Evolutionary conservation across 1,140 invertebrate genomes (phyloP).

Genomic region (Pachyrhynchus sulphureomaculatus): DNA sequence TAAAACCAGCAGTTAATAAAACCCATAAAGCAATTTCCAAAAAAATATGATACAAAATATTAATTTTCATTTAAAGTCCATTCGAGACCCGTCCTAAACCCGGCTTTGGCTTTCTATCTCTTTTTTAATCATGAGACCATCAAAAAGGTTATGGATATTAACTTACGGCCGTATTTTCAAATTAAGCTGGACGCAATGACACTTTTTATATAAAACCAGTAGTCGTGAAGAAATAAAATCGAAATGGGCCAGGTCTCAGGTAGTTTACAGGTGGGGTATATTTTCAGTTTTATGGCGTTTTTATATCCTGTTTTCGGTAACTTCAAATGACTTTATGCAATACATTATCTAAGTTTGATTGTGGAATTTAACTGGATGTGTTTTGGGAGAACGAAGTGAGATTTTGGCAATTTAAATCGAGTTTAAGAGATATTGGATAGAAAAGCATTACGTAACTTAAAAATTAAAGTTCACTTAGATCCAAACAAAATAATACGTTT

Average conservation of each 20-base stretch:
- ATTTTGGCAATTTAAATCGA: conserved; percentile 9
- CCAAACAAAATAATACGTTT: too few relatives aligned
- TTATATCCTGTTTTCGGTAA: conserved; percentile 36
- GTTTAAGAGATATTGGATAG: too few relatives aligned
- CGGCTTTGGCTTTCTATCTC: not conserved
- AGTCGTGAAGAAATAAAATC: conserved; percentile 46
- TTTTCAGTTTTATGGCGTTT: conserved; percentile 42
- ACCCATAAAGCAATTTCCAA: too few relatives aligned
- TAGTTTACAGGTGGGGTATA: conserved; percentile 35
- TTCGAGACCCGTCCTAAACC: too few relatives aligned
- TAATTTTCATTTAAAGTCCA: too few relatives aligned
- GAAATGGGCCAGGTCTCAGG: conserved; percentile 31
- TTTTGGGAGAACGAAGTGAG: conserved; percentile 16
- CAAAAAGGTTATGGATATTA: conserved; percentile 33
- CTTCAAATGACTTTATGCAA: conserved; percentile 40
- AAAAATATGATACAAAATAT: too few relatives aligned
- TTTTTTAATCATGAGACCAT: conserved; percentile 22
- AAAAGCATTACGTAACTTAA: too few relatives aligned
- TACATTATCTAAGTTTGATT: conserved; percentile 37
- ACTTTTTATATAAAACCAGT: conserved; percentile 51
- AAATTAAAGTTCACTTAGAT: too few relatives aligned
- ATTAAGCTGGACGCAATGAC: conserved; percentile 47
- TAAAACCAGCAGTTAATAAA: too few relatives aligned
- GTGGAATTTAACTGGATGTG: conserved; percentile 31
- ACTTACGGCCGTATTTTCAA: conserved; percentile 46